Conservation (phyloP, 1,140 invertebrate species). For the Musca domestica region DNA sequence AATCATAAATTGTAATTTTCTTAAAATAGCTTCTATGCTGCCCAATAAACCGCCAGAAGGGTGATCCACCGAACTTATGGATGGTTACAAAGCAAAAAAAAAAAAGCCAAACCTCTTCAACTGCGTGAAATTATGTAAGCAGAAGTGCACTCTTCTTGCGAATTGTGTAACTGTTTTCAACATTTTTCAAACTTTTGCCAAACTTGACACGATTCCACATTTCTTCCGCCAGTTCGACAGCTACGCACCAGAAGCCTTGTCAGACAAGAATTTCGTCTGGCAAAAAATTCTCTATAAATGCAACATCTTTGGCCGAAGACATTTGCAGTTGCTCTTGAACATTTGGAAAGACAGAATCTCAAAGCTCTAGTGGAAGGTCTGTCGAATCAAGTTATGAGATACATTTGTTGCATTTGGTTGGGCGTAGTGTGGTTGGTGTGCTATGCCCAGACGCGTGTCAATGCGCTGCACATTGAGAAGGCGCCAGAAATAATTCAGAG, state of each 20-base stretch:
- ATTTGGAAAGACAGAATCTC: neutral
- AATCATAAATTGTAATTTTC: too few relatives aligned
- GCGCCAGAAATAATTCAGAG: slow-evolving; percentile 12
- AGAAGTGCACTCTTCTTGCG: neutral
- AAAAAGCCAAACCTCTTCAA: neutral
- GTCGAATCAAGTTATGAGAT: neutral
- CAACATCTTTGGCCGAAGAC: neutral
- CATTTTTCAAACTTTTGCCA: slow-evolving; percentile 7
- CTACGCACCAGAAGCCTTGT: too few relatives aligned
- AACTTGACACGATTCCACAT: neutral
- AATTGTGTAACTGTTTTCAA: slow-evolving; percentile 3
- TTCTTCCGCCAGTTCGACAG: neutral
- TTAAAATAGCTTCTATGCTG: too few relatives aligned
- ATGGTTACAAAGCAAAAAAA: neutral
- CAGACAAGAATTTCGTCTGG: too few relatives aligned
- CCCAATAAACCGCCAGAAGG: too few relatives aligned
- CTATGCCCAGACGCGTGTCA: neutral
- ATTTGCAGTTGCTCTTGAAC: slow-evolving; percentile 8
- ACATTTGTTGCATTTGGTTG: slow-evolving; percentile 10
- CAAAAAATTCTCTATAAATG: slow-evolving; percentile 3
- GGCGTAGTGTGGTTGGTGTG: slow-evolving; percentile 4
- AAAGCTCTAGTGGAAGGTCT: too few relatives aligned
- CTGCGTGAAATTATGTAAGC: neutral
- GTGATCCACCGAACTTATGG: too few relatives aligned
- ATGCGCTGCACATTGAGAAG: neutral